Evolutionary conservation across 2,797 vertebrate genomes (phyloP), one percentile per base, ranked within the genome.

Genomic region (Macrochelys suwanniensis): DNA sequence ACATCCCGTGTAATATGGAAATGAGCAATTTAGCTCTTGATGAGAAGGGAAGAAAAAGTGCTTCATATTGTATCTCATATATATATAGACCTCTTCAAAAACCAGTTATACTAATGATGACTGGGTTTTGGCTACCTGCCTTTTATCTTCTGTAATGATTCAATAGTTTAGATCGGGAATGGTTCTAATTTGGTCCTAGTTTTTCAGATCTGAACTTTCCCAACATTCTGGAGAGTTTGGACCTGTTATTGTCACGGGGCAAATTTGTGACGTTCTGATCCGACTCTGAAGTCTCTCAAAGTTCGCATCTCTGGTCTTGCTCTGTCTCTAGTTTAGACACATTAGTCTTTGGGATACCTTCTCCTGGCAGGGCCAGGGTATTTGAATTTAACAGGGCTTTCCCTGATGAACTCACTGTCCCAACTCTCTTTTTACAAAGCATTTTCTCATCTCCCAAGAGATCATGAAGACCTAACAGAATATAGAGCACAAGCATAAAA

Each of bases 371-470:
- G 50, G 50, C 78, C 21, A 42, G 26, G 2, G 4, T 23, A 45
- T 12, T 8, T n/a, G 21, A 25, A n/a, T 51, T 7, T 10, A 33
- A 13, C 78, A n/a, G 78, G 50, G 68, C 4, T 80, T 50, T 80
- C 50, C 19, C 31, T 33, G 45, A 4, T 45, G 37, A 42, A 45
- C 80, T 76, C 0, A 0, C 42, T 47, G 50, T 65, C 86, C 85
- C 7, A 5, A 77, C 11, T 47, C 26, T 65, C 74, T 71, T 49
- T 28, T 31, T 15, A 54, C 85, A 56, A 87, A 47, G 26, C 74
- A 49, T 80, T 78, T 59, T 31, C 6, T 9, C 8, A 0, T 0
- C 13, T 47, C 26, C 25, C 74, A 77, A 57, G n/a, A 6, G 11
- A 23, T 3, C 0, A 49, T 19, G 89, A 80, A 2, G 1, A 80